Evolutionary conservation across 35 echinoderm and acorn worm species (phyloP).

Genomic region (Lytechinus pictus): DNA sequence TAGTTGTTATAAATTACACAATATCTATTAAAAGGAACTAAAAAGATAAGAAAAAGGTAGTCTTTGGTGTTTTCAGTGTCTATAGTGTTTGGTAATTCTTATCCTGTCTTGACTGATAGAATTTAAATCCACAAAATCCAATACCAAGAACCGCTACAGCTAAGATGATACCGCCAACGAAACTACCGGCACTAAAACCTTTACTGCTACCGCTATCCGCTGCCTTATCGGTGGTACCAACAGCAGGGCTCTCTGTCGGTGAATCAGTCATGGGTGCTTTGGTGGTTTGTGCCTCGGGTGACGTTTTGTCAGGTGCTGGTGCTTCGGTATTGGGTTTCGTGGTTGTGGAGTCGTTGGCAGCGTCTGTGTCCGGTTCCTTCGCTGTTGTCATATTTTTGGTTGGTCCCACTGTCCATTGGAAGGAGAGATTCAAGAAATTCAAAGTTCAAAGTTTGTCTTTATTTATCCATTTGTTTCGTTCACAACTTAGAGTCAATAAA

Average conservation of each 20-base stretch:
- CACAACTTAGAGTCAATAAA: too few relatives aligned
- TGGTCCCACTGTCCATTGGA: too few relatives aligned
- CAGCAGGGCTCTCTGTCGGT: constrained; percentile 1
- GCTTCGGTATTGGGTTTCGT: not conserved
- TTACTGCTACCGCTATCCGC: not conserved
- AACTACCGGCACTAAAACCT: constrained; percentile 41
- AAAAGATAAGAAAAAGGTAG: not conserved
- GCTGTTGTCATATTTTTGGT: not conserved
- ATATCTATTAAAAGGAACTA: not conserved
- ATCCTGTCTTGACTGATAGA: constrained; percentile 38
- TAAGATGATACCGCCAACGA: constrained; percentile 33
- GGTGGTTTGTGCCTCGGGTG: not conserved
- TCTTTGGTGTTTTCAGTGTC: too few relatives aligned
- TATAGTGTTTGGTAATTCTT: constrained; percentile 52
- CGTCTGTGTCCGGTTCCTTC: not conserved
- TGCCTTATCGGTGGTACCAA: not conserved
- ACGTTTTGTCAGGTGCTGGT: not conserved
- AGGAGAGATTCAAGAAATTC: too few relatives aligned
- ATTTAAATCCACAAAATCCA: constrained; percentile 31
- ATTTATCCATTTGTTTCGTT: too few relatives aligned
- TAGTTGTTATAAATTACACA: not conserved
- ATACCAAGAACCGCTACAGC: constrained; percentile 30
- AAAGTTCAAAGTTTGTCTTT: too few relatives aligned
- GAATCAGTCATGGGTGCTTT: not conserved
- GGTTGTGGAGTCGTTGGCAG: not conserved